These are phyloP conservation scores for Caerostris darwini DNA, from an alignment of 1,140 invertebrate species.

Conservation along the genomic window DNA sequence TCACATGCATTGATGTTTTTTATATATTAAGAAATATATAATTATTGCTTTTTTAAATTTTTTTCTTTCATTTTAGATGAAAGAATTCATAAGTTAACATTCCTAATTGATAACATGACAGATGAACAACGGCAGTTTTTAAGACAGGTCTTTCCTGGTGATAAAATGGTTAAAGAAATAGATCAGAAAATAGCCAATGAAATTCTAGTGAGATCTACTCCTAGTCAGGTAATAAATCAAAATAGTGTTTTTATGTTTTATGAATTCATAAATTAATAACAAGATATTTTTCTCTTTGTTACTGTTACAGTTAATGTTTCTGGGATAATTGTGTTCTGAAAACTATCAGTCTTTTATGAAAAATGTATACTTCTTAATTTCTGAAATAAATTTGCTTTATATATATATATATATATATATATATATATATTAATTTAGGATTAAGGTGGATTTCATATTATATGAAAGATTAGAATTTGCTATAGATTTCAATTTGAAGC, in stretches of 20 bases:
- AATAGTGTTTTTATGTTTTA: background rate
- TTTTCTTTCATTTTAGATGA: slow-evolving; percentile 83
- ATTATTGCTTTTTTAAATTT: background rate
- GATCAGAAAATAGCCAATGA: slow-evolving; percentile 89
- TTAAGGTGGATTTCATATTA: no score
- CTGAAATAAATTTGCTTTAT: background rate
- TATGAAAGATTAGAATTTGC: no score
- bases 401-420: no score
- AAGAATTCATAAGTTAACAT: slow-evolving; percentile 88
- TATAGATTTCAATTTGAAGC: no score
- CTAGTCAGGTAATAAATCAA: slow-evolving; percentile 79
- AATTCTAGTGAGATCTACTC: slow-evolving; percentile 89
- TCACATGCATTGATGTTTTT: no score
- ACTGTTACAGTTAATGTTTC: no score
- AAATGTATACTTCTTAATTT: background rate
- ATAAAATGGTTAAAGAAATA: slow-evolving; percentile 86
- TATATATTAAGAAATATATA: no score
- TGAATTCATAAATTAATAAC: background rate
- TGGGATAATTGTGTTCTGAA: background rate
- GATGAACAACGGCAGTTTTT: slow-evolving; percentile 83
- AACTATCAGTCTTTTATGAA: background rate
- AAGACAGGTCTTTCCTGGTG: slow-evolving; percentile 79
- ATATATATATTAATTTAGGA: no score
- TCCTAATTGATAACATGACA: slow-evolving; percentile 87
- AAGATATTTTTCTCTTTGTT: no score